Percentiles rank a stretch among this genome's conserved stretches.
phyloP scores from a whole-genome alignment of 2,797 vertebrate genomes.

The Semaprochilodus insignis region DNA sequence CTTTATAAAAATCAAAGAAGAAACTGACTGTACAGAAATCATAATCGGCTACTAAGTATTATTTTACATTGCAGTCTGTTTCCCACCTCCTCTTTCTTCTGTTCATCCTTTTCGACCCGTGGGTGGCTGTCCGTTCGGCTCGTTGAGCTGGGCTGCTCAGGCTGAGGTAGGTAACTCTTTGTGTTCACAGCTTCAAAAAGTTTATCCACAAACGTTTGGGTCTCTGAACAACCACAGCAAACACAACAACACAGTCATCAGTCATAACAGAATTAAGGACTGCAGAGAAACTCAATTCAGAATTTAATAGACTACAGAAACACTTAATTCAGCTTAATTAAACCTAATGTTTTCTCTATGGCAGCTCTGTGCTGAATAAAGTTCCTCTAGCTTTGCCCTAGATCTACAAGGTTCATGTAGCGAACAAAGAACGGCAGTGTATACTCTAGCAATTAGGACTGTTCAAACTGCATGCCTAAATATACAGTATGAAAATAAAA shows the following conservation, averaged over 20 bases:
- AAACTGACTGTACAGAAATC: too few species aligned
- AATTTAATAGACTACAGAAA: too few species aligned
- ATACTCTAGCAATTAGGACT: too few species aligned
- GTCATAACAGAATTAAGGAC: neutral
- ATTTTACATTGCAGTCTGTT: neutral
- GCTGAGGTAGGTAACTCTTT: slow-evolving; percentile 94
- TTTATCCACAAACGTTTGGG: slow-evolving; percentile 96
- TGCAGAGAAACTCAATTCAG: neutral
- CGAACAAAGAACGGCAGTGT: too few species aligned
- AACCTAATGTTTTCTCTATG: neutral
- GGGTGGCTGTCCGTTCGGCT: slow-evolving; percentile 85
- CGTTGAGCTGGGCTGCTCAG: slow-evolving; percentile 82
- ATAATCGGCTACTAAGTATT: too few species aligned
- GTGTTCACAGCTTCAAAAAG: slow-evolving; percentile 96
- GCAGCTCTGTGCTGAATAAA: neutral
- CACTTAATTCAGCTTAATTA: neutral
- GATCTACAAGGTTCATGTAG: too few species aligned
- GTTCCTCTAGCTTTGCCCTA: too few species aligned
- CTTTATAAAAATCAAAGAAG: too few species aligned
- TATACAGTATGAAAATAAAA: too few species aligned
- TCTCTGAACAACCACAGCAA: slow-evolving; percentile 81
- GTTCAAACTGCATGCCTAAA: too few species aligned
- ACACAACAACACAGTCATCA: too few species aligned
- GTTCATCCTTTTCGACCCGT: slow-evolving; percentile 90
- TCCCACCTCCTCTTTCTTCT: slow-evolving; percentile 91